Conservation (phyloP, 2,888 invertebrate genomes). For the Terebella lapidaria region DNA sequence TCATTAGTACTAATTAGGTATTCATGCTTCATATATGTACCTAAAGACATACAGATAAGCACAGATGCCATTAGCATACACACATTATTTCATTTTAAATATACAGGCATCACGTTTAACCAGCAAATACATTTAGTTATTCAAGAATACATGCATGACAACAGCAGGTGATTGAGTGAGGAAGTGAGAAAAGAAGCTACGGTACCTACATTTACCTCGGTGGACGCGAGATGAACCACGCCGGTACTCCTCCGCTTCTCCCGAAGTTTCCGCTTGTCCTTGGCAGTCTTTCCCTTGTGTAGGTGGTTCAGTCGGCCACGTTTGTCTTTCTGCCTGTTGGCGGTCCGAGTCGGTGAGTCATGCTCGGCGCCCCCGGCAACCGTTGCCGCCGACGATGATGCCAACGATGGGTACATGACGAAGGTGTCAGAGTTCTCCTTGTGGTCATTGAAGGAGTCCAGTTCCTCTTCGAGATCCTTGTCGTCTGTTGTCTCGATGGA, state of each 20-base stretch:
- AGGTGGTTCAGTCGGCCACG: constrained; percentile 56
- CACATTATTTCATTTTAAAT: too few relatives aligned
- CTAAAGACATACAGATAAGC: too few relatives aligned
- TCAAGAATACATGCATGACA: too few relatives aligned
- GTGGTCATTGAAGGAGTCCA: constrained; percentile 5
- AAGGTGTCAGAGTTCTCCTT: constrained; percentile 13
- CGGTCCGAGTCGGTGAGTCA: constrained; percentile 40
- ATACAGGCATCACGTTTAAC: too few relatives aligned
- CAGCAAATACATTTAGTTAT: too few relatives aligned
- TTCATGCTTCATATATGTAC: too few relatives aligned
- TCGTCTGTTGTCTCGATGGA: constrained; percentile 27
- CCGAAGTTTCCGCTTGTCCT: constrained; percentile 60
- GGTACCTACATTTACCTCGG: too few relatives aligned
- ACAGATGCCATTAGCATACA: too few relatives aligned
- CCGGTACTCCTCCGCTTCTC: constrained; percentile 62
- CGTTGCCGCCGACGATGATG: constrained; percentile 13
- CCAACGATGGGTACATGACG: constrained; percentile 8
- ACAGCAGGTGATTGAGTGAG: too few relatives aligned
- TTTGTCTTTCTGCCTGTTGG: constrained; percentile 54
- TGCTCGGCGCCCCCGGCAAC: constrained; percentile 21
- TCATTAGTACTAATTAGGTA: too few relatives aligned
- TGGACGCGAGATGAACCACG: constrained; percentile 60
- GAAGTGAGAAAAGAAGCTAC: too few relatives aligned
- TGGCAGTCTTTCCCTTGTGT: constrained; percentile 58
- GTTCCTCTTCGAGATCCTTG: constrained; percentile 20